Percentiles rank a stretch among this genome's conserved stretches.
Conservation (phyloP, 2,888 invertebrate genomes). For the Watsonalla binaria region DNA sequence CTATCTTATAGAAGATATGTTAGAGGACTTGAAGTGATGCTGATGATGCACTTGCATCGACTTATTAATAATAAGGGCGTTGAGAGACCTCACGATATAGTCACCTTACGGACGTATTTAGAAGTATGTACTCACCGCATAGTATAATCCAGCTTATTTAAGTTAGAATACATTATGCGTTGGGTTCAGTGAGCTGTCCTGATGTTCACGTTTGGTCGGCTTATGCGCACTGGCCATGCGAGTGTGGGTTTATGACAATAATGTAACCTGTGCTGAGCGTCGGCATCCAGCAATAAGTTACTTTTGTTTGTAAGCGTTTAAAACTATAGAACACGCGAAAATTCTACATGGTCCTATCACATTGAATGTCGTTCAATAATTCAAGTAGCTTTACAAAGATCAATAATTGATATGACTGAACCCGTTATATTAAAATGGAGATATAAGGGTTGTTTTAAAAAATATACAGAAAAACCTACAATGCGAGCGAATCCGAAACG, state of each 20-base stretch:
- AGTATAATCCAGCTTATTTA: slow-evolving; percentile 23
- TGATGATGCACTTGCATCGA: too few relatives aligned
- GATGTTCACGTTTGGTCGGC: slow-evolving; percentile 33
- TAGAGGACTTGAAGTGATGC: too few relatives aligned
- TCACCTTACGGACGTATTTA: slow-evolving; percentile 1
- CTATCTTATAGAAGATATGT: too few relatives aligned
- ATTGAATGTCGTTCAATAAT: neutral
- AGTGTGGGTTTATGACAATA: slow-evolving; percentile 45
- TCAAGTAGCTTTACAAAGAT: neutral
- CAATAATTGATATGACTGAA: neutral
- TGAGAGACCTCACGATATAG: neutral
- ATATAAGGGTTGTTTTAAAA: too few relatives aligned
- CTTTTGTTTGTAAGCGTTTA: slow-evolving; percentile 63
- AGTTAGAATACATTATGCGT: slow-evolving; percentile 22
- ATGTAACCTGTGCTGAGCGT: slow-evolving; percentile 58
- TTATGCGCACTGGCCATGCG: slow-evolving; percentile 36
- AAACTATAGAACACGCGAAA: slow-evolving; percentile 49
- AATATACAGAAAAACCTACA: too few relatives aligned
- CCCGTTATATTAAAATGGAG: too few relatives aligned
- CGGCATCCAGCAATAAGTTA: slow-evolving; percentile 58
- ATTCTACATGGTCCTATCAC: slow-evolving; percentile 27
- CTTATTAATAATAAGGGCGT: too few relatives aligned
- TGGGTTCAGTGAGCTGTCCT: slow-evolving; percentile 28
- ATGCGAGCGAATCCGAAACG: too few relatives aligned
- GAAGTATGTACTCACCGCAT: slow-evolving; percentile 18